Evolutionary conservation across 2,888 invertebrate species (phyloP).

Genomic region (Buathra laborator): DNA sequence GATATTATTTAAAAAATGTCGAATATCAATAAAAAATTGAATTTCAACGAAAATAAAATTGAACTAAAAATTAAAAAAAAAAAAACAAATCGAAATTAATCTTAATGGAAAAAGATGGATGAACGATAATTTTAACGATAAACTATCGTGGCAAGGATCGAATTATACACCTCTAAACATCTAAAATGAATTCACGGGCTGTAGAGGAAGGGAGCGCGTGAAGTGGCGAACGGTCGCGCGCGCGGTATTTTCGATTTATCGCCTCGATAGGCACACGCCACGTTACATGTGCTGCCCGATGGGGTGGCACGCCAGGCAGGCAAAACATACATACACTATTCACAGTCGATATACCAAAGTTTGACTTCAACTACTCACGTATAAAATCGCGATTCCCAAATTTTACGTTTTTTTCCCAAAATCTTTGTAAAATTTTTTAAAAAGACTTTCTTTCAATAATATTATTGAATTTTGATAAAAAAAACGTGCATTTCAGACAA

Average conservation of each 20-base stretch:
- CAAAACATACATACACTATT: neutral
- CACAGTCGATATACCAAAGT: slow-evolving; percentile 19
- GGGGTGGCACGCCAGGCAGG: slow-evolving; percentile 38
- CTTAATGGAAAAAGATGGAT: slow-evolving; percentile 11
- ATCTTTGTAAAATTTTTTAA: neutral
- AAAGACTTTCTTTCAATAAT: neutral
- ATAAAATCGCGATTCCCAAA: slow-evolving; percentile 75
- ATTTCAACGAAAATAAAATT: neutral
- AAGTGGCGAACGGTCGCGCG: slow-evolving; percentile 48
- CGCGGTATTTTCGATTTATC: slow-evolving; percentile 68
- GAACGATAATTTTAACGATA: slow-evolving; percentile 23
- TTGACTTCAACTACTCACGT: slow-evolving; percentile 53
- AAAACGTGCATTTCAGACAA: no score
- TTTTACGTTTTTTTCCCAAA: neutral
- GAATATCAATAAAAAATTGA: neutral
- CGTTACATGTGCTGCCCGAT: slow-evolving; percentile 43
- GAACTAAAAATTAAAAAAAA: neutral
- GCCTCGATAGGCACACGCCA: slow-evolving; percentile 64
- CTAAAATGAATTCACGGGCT: slow-evolving; percentile 32
- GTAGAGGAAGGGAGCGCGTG: slow-evolving; percentile 5
- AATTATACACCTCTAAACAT: slow-evolving; percentile 25
- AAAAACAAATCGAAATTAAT: slow-evolving; percentile 1
- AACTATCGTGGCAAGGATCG: slow-evolving; percentile 24
- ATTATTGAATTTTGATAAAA: no score
- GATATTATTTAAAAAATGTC: neutral